Evolutionary conservation across 2,797 vertebrate species (phyloP).

Genomic region (Synanceia verrucosa): DNA sequence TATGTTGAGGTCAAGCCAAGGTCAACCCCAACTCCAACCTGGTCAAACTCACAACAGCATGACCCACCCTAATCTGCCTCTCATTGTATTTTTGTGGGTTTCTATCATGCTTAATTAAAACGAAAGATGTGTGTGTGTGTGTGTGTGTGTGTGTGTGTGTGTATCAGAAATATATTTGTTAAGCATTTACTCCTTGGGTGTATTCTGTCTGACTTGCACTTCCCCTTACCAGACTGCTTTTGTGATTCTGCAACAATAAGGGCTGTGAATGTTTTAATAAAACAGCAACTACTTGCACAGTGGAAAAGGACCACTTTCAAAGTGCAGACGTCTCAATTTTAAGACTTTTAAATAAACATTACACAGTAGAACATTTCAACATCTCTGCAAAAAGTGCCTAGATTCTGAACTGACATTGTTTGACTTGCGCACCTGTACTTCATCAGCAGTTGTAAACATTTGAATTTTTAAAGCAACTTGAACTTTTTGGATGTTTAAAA

Average conservation of each 20-base stretch:
- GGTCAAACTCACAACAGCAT: no score
- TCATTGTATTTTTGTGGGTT: no score
- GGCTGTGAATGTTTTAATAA: conserved; percentile 45
- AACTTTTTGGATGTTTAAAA: neutral
- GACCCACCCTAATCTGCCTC: no score
- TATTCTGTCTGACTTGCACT: conserved; percentile 9
- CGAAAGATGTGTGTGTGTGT: no score
- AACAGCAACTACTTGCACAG: conserved; percentile 22
- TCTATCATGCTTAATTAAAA: no score
- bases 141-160: neutral
- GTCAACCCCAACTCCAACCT: no score
- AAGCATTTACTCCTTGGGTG: neutral
- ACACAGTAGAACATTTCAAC: neutral
- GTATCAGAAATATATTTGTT: neutral
- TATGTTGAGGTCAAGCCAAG: no score
- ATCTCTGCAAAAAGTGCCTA: neutral
- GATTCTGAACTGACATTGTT: neutral
- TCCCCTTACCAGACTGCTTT: conserved; percentile 6
- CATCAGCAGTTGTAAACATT: neutral
- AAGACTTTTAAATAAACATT: neutral
- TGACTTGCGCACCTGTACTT: neutral
- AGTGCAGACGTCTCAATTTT: neutral
- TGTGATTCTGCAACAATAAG: conserved; percentile 22
- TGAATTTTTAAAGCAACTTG: no score
- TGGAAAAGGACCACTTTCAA: neutral